phyloP scores from a whole-genome alignment of 2,113 vertebrate genomes.

The Tenebrosternarchus preto region DNA sequence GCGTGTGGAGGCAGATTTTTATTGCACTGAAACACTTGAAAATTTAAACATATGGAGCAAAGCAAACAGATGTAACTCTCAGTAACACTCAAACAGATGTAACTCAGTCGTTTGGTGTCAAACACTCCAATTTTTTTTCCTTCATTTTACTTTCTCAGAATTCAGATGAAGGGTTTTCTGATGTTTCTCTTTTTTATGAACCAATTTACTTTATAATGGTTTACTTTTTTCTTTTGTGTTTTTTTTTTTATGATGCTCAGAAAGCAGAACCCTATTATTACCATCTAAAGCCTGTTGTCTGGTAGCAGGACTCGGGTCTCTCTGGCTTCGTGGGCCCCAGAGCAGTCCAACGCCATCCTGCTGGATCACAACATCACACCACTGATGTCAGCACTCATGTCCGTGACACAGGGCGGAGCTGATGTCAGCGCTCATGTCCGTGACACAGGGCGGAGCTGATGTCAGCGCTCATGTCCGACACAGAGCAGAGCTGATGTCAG shows the following conservation, averaged over 20 bases:
- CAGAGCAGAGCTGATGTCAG: neutral
- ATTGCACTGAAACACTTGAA: slow-evolving; percentile 45
- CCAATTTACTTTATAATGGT: neutral
- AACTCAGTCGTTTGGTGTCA: neutral
- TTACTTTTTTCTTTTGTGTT: neutral
- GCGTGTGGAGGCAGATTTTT: neutral
- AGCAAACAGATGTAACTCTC: slow-evolving; percentile 1
- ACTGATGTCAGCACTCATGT: neutral
- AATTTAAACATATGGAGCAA: slow-evolving; percentile 31
- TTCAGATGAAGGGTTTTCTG: neutral
- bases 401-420: neutral
- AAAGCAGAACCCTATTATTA: neutral
- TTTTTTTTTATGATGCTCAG: too few relatives aligned
- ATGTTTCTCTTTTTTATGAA: slow-evolving; percentile 32
- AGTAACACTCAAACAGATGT: neutral
- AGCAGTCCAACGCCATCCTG: too few relatives aligned
- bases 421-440: too few relatives aligned
- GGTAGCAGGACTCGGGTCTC: too few relatives aligned
- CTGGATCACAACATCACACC: neutral
- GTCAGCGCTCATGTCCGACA: neutral
- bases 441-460: neutral
- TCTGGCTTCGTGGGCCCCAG: too few relatives aligned
- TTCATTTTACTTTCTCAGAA: neutral
- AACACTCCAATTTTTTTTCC: slow-evolving; percentile 12
- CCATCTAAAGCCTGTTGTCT: neutral